A percentile compares a stretch with the other conserved stretches of the same genome.
phyloP scores from a whole-genome alignment of 2,888 invertebrate species.

The Zeuzera pyrina region DNA sequence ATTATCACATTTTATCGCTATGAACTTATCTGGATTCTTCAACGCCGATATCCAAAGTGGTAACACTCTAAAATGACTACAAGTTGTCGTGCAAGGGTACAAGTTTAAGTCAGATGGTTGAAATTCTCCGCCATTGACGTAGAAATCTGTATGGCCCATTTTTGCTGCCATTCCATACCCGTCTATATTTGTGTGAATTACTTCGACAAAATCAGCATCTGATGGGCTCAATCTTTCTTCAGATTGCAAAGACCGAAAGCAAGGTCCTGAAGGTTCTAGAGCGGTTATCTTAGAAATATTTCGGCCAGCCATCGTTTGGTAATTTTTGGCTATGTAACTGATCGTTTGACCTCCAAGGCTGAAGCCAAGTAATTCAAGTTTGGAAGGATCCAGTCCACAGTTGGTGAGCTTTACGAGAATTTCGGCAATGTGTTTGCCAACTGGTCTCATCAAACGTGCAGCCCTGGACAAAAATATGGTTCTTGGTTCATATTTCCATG shows the following conservation, averaged over 20 bases:
- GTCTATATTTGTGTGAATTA: conserved; percentile 61
- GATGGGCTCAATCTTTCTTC: conserved; percentile 41
- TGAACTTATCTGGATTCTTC: conserved; percentile 43
- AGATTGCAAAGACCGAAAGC: conserved; percentile 40
- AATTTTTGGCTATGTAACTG: conserved; percentile 51
- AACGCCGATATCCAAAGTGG: conserved; percentile 45
- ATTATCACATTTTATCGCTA: conserved; percentile 42
- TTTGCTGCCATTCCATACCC: conserved; percentile 55
- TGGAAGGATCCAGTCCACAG: conserved; percentile 42
- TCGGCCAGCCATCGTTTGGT: conserved; percentile 38
- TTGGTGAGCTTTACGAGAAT: conserved; percentile 39
- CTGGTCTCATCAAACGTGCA: conserved; percentile 59
- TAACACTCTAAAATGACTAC: conserved; percentile 55
- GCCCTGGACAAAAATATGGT: conserved; percentile 42
- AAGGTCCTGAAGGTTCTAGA: conserved; percentile 59
- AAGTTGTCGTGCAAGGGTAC: conserved; percentile 48
- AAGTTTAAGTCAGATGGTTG: conserved; percentile 49
- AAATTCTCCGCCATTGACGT: conserved; percentile 59
- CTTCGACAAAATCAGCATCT: conserved; percentile 56
- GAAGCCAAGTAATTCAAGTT: conserved; percentile 52
- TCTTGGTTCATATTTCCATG: no score
- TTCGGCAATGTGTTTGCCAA: conserved; percentile 56
- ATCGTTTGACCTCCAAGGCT: conserved; percentile 58
- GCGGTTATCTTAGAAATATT: conserved; percentile 54
- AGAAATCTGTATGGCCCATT: conserved; percentile 61